Conservation (phyloP, 2,888 invertebrate genomes). For the Hartigia nigra region DNA sequence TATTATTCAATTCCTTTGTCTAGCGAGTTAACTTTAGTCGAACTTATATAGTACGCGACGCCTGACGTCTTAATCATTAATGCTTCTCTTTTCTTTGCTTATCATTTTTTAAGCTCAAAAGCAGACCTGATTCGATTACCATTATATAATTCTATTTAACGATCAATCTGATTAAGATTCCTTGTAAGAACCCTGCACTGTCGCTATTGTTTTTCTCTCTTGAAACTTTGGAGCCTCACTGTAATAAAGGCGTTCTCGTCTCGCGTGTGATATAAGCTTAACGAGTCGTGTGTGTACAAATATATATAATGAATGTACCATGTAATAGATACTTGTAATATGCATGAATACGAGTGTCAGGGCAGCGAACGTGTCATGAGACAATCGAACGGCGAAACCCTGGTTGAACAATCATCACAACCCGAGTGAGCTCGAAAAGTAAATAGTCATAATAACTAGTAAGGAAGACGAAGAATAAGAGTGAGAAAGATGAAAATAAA, state of each 20-base stretch:
- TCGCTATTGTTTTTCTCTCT: background rate
- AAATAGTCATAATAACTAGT: constrained; percentile 3
- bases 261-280: background rate
- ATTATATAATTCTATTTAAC: background rate
- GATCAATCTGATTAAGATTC: background rate
- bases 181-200: background rate
- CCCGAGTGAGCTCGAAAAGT: background rate
- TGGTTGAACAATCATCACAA: background rate
- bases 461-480: constrained; percentile 15
- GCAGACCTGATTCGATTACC: background rate
- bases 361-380: background rate
- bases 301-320: background rate
- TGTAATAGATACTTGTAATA: background rate
- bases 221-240: background rate
- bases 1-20: constrained; percentile 31
- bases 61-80: background rate
- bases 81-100: background rate
- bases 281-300: background rate
- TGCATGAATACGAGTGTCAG: background rate
- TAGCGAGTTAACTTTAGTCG: constrained; percentile 17
- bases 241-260: background rate
- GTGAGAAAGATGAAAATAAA: constrained; percentile 15
- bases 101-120: background rate
- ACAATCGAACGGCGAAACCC: constrained; percentile 3
- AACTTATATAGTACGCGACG: background rate